Evolutionary conservation across 2,113 vertebrate species (phyloP), one percentile per base, ranked within the genome.

Genomic region (Varanus komodoensis): DNA sequence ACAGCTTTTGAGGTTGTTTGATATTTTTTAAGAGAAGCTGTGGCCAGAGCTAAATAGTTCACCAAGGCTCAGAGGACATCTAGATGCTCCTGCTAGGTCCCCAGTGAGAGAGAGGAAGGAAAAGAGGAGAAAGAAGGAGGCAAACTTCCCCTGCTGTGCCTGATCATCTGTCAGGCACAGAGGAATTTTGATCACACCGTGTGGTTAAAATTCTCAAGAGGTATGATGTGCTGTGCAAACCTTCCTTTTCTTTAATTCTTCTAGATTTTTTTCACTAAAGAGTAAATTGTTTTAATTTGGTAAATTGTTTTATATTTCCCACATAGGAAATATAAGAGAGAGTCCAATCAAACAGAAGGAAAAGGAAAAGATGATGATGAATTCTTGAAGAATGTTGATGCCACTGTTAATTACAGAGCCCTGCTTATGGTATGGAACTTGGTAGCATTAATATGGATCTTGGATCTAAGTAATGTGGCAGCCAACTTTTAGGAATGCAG

Each of bases 381-480:
- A 27, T 94, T 93, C 7, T 87, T 87, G 90, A 94, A 93, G 89
- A 94, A 94, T 87, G 77, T 94, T 29, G 95, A 94, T 90, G 91
- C 95, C 14, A 97, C 96, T 29, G 95, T 97, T 27, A 95, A 96
- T 91, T 98, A 98, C 38, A 98, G 94, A 96, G 95, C 97, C 21
- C 95, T 98, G 57, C 95, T 99, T 12, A 97, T 91, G 98, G 98
- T 98, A 97, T 48, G 96, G 83, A 91, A 92, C 77, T 91, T 23
- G 79, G 73, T 77, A 38, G 67, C 89, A 52, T 89, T 57, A 68
- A 27, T 89, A 71, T 68, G 89, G 64, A 83, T 82, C 32, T 90
- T 32, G 91, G 81, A 80, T 5, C 71, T 71, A 44, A 44, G 38
- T 44, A 44, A 44, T 44, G 38, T 44, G 38, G 38, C 38, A 89